Conservation (phyloP, 2,797 vertebrate genomes). For the Petrocephalus sullivani region DNA sequence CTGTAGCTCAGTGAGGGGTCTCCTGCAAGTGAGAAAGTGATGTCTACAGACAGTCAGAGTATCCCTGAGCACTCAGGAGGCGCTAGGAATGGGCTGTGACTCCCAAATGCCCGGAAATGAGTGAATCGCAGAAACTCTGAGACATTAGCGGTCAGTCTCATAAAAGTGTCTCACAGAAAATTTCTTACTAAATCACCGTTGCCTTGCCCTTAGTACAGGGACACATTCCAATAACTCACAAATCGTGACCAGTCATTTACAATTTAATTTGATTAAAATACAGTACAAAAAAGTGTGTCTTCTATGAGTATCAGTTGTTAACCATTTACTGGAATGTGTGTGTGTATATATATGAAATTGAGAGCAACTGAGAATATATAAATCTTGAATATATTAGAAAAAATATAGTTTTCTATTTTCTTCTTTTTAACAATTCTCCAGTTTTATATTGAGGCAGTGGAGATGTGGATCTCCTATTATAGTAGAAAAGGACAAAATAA, state of each 20-base stretch:
- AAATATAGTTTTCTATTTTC: not conserved
- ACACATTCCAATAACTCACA: not conserved
- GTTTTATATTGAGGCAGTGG: not conserved
- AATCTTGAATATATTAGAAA: conserved; percentile 33
- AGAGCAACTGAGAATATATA: conserved; percentile 35
- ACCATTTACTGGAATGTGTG: not conserved
- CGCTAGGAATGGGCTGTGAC: not conserved
- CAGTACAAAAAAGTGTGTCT: not conserved
- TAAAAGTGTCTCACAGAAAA: not conserved
- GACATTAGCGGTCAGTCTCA: not conserved
- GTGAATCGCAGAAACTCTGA: not conserved
- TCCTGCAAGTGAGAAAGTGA: not conserved
- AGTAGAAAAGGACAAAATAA: conserved; percentile 16
- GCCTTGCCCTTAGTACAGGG: not conserved
- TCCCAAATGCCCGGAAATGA: not conserved
- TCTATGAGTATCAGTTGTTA: not conserved
- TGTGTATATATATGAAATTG: not conserved
- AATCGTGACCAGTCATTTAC: not conserved
- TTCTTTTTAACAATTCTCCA: not conserved
- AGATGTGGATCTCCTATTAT: not conserved
- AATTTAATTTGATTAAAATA: not conserved
- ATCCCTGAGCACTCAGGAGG: not conserved
- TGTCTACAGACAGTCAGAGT: not conserved
- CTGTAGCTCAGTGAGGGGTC: not conserved
- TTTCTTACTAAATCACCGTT: not conserved